A percentile compares a stretch with the other conserved stretches of the same genome.
Conservation (phyloP, 2,888 invertebrate genomes). For the Andrena minutula region DNA sequence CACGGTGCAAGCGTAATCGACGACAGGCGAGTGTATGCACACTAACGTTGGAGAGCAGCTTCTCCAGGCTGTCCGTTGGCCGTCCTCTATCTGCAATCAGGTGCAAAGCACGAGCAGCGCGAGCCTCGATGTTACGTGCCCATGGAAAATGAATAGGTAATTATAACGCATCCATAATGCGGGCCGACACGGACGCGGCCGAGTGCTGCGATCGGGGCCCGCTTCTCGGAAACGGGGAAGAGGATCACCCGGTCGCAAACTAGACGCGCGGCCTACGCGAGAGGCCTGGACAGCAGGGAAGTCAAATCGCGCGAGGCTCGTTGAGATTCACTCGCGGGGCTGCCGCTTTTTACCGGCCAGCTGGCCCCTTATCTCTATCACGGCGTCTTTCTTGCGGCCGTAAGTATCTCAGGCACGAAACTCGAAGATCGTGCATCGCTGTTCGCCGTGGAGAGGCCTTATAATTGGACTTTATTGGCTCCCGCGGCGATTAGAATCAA, state of each 20-base stretch:
- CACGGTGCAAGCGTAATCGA: conserved; percentile 20
- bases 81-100: conserved; percentile 75
- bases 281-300: neutral
- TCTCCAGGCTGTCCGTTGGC: conserved; percentile 9
- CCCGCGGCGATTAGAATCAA: conserved; percentile 45
- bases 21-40: conserved; percentile 24
- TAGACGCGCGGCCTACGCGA: conserved; percentile 26
- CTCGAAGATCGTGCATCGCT: conserved; percentile 37
- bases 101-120: conserved; percentile 74
- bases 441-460: conserved; percentile 9
- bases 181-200: conserved; percentile 62
- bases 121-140: conserved; percentile 76
- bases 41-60: conserved; percentile 14
- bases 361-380: conserved; percentile 27
- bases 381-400: conserved; percentile 23
- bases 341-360: conserved; percentile 28
- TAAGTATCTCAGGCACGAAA: conserved; percentile 51
- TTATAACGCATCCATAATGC: conserved; percentile 81
- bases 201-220: conserved; percentile 24
- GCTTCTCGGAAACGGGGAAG: conserved; percentile 57
- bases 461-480: conserved; percentile 61
- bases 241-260: conserved; percentile 29
- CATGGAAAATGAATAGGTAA: conserved; percentile 81
- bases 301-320: conserved; percentile 48
- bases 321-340: conserved; percentile 58